These are phyloP conservation scores for Lampropteryx suffumata DNA, from an alignment of 2,888 invertebrate species.

Conservation along the genomic window DNA sequence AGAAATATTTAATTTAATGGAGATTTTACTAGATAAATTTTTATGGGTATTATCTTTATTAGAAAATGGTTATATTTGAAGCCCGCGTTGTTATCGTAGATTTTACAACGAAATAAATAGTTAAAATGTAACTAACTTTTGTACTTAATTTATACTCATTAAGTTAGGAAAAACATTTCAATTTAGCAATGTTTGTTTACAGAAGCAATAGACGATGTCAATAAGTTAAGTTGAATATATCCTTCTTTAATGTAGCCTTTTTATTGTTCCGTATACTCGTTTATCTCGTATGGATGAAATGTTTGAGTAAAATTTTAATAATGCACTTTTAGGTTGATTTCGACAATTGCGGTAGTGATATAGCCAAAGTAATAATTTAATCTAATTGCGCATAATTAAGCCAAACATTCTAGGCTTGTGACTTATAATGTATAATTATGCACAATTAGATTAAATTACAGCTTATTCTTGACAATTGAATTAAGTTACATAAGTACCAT, in stretches of 20 bases:
- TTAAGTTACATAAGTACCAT: too few species aligned
- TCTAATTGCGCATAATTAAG: too few species aligned
- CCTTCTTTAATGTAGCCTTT: constrained; percentile 41
- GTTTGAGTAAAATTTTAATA: constrained; percentile 43
- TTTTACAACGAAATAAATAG: constrained; percentile 75
- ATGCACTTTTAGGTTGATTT: constrained; percentile 63
- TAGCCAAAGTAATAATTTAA: too few species aligned
- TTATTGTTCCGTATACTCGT: too few species aligned
- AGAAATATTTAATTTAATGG: constrained; percentile 46
- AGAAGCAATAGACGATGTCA: constrained; percentile 36
- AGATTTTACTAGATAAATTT: constrained; percentile 39
- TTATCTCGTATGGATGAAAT: constrained; percentile 31
- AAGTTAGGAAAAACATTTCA: constrained; percentile 38
- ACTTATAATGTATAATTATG: constrained; percentile 40
- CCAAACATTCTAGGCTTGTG: constrained; percentile 33
- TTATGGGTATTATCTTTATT: constrained; percentile 39
- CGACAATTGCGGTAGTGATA: constrained; percentile 29
- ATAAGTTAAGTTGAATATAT: constrained; percentile 28
- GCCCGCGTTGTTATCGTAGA: constrained; percentile 69
- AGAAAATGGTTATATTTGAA: constrained; percentile 40
- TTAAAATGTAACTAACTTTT: constrained; percentile 57
- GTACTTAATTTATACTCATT: constrained; percentile 45
- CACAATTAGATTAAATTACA: constrained; percentile 45
- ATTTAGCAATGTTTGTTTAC: constrained; percentile 40
- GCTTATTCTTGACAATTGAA: constrained; percentile 22